Evolutionary conservation across 64 coral and sea anemone species (phyloP).

Genomic region (Pachyseris speciosa): DNA sequence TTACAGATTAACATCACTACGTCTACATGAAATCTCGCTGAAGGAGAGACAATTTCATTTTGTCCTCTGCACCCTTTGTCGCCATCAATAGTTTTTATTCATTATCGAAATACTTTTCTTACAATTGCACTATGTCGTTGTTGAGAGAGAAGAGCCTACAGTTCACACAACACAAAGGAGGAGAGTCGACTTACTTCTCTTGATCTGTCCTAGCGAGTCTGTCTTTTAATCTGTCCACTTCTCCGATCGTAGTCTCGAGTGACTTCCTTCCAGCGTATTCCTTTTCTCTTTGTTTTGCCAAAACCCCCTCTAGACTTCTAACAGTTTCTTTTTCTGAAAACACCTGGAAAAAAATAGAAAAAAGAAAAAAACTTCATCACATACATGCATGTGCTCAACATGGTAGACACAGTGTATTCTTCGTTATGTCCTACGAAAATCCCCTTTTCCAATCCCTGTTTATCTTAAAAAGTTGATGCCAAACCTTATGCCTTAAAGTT

Average conservation of each 20-base stretch:
- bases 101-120: too few species aligned
- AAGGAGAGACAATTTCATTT: too few species aligned
- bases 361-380: neutral
- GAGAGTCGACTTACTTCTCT: slow-evolving; percentile 69
- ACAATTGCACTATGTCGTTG: too few species aligned
- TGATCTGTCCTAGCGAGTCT: slow-evolving; percentile 79
- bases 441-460: neutral
- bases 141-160: too few species aligned
- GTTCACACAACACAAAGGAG: too few species aligned
- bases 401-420: too few species aligned
- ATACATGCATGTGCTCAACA: neutral
- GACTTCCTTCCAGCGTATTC: slow-evolving; percentile 87
- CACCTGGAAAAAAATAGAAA: slow-evolving; percentile 43
- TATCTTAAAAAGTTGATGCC: neutral
- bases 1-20: too few species aligned
- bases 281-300: slow-evolving; percentile 91
- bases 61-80: too few species aligned
- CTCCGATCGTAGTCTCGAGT: slow-evolving; percentile 84
- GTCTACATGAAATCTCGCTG: too few species aligned
- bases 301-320: slow-evolving; percentile 78
- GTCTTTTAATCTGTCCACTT: slow-evolving; percentile 84
- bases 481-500: slow-evolving; percentile 69
- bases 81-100: too few species aligned
- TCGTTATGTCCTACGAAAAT: too few species aligned
- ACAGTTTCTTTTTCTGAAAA: slow-evolving; percentile 91